Evolutionary conservation across 92 coral and sea anemone species (phyloP), one percentile per base, ranked within the genome.

Genomic region (Palythoa grandis): DNA sequence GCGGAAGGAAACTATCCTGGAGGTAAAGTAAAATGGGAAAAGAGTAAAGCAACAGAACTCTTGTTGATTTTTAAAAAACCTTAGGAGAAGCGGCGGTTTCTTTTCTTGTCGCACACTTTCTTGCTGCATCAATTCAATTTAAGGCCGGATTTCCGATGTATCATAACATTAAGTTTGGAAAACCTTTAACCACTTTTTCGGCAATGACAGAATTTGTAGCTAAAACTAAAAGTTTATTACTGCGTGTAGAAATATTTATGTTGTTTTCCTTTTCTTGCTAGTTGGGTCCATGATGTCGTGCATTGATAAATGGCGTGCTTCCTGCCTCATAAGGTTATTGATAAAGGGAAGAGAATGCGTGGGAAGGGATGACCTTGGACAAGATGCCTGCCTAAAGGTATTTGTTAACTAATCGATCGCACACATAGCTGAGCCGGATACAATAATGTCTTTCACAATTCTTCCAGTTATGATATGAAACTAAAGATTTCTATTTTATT

Each of bases 1-100:
- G 38, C 61, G 78, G 78, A 74, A 74, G 78, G 61, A 74, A 74
- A 10, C 37, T 48, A 47, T 74, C 58, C 47, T 50, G 61, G 78
- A 74, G 78, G 78, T 74, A 48, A 48, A 47, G 17, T 8, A 29
- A 74, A 50, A 74, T 16, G 17, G 23, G 5, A 20, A 74, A 11
- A 24, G 14, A 74, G 54, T 40, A 74, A 47, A 74, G 6, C 16
- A 50, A 15, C 25, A 74, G 19, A 24, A 8, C 6, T 43, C 8
- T 43, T 4, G 57, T 48, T 74, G 78, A 47, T 74, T 15, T 48
- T n/a, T n/a, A n/a, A n/a, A 10, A 48, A 74, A 47, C 24, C 29
- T 24, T 16, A 56, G 20, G 11, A 4, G 4, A 5, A 74, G 14
- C 8, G 29, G 61, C 54, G 60, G 39, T 47, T 73, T 47, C 77